Conservation (phyloP, 2,113 vertebrate genomes). For the Osmerus eperlanus region DNA sequence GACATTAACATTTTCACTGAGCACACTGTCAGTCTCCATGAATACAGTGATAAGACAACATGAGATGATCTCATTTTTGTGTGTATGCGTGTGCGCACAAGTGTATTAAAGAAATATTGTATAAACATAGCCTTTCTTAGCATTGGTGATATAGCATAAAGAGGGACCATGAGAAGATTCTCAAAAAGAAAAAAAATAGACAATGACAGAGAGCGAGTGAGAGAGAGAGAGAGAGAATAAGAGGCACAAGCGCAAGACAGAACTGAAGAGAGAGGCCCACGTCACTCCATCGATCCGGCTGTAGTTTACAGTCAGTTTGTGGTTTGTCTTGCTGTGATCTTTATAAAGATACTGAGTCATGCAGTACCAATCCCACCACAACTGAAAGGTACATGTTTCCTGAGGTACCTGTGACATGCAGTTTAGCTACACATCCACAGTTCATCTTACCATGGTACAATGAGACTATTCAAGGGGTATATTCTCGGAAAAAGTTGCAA, state of each 20-base stretch:
- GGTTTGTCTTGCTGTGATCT: constrained; percentile 44
- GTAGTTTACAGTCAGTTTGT: constrained; percentile 49
- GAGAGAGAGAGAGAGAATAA: constrained; percentile 8
- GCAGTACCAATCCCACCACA: constrained; percentile 33
- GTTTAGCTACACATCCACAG: neutral
- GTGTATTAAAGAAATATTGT: constrained; percentile 34
- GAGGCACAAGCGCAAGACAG: constrained; percentile 1
- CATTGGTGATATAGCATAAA: constrained; percentile 44
- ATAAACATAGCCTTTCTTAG: constrained; percentile 60
- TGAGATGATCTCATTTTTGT: constrained; percentile 33
- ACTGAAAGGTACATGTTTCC: constrained; percentile 37
- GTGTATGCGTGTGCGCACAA: constrained; percentile 28
- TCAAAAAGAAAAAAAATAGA: constrained; percentile 31
- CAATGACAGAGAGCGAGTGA: neutral
- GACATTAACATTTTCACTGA: constrained; percentile 59
- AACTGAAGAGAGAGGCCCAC: constrained; percentile 8
- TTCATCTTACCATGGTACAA: no score
- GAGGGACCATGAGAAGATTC: constrained; percentile 46
- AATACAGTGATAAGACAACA: constrained; percentile 40
- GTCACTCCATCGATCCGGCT: constrained; percentile 52
- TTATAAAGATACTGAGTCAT: constrained; percentile 50
- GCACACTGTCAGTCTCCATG: constrained; percentile 25
- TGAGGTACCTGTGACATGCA: constrained; percentile 40
- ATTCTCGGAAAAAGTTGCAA: no score
- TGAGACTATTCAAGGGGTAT: no score